phyloP scores from a whole-genome alignment of 2,888 invertebrate genomes.

The Colostygia pectinataria region DNA sequence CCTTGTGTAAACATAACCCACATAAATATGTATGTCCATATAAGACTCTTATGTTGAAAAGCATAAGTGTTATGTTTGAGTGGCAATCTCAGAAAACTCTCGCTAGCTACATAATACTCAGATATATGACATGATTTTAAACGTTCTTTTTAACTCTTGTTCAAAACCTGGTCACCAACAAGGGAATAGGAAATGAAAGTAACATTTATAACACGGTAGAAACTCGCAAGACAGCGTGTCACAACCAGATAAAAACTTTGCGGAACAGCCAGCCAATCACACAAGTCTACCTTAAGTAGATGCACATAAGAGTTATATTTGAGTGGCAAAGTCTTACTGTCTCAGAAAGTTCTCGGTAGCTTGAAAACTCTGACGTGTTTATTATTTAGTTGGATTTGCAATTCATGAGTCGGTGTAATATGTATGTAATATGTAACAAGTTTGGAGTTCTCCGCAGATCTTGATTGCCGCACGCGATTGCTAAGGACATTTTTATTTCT shows the following conservation, averaged over 20 bases:
- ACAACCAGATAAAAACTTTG: constrained; percentile 30
- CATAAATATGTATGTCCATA: no score
- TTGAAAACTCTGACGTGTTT: constrained; percentile 32
- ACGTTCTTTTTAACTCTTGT: background rate
- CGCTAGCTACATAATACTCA: no score
- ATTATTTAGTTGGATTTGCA: constrained; percentile 34
- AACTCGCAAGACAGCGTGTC: constrained; percentile 24
- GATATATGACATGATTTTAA: background rate
- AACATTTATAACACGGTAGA: constrained; percentile 19
- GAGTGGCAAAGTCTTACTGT: constrained; percentile 2
- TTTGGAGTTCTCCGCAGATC: constrained; percentile 22
- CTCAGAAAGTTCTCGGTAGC: constrained; percentile 12
- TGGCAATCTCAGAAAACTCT: no score
- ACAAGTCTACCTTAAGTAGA: constrained; percentile 13
- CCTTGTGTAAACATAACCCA: no score
- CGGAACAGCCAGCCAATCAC: constrained; percentile 12
- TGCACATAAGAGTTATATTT: constrained; percentile 16
- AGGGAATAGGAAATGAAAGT: constrained; percentile 22
- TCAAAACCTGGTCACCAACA: constrained; percentile 9
- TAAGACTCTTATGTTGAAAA: no score
- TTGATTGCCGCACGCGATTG: constrained; percentile 26
- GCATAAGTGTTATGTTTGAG: no score
- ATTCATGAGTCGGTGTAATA: constrained; percentile 35
- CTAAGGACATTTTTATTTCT: background rate
- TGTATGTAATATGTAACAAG: constrained; percentile 20